A percentile compares a stretch with the other conserved stretches of the same genome.
Evolutionary conservation across 2,113 vertebrate genomes (phyloP).

Genomic region (Salminus brasiliensis): DNA sequence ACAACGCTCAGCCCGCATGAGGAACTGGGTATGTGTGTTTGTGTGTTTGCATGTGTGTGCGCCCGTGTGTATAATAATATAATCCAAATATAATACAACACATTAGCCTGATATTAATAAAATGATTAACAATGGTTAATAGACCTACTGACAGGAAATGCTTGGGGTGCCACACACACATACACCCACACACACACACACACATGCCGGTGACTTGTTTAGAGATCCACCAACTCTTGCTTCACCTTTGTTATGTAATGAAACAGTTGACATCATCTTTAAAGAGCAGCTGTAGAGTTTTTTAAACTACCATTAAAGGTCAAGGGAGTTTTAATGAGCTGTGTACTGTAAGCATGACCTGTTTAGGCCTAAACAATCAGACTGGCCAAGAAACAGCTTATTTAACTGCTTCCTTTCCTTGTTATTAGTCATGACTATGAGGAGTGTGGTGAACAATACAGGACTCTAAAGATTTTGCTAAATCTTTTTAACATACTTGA

Average conservation of each 20-base stretch:
- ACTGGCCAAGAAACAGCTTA: background rate
- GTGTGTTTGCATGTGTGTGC: background rate
- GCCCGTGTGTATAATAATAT: background rate
- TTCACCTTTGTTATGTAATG: background rate
- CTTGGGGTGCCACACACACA: background rate
- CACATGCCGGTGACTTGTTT: background rate
- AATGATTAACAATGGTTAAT: background rate
- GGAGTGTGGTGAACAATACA: too few relatives aligned
- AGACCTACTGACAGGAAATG: background rate
- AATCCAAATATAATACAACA: background rate
- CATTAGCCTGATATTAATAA: background rate
- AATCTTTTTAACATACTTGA: too few relatives aligned
- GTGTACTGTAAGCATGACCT: constrained; percentile 2
- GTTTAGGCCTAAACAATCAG: background rate
- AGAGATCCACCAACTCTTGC: background rate
- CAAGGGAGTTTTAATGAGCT: too few relatives aligned
- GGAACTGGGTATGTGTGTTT: background rate
- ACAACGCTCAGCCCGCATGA: background rate
- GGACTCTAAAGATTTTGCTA: too few relatives aligned
- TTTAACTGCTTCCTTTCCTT: background rate
- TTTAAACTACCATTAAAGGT: background rate
- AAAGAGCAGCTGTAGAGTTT: background rate
- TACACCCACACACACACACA: constrained; percentile 1
- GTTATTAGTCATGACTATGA: background rate
- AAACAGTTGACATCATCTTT: background rate